Percentiles rank a stretch among this genome's conserved stretches.
Conservation (phyloP, 2,797 vertebrate genomes). For the Coccyzus lansbergi region DNA sequence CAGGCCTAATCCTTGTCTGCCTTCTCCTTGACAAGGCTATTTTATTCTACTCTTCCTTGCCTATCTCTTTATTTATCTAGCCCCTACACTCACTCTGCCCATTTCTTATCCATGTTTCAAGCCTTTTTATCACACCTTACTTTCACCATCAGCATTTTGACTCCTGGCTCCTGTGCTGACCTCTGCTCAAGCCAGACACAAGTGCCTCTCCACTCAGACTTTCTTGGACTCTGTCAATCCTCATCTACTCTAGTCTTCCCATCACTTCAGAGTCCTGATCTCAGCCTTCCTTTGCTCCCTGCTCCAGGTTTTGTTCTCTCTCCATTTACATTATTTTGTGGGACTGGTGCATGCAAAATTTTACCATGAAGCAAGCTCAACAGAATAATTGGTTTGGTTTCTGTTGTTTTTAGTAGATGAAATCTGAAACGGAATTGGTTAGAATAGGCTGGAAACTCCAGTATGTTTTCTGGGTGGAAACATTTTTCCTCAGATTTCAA, state of each 20-base stretch:
- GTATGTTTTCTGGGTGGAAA: neutral
- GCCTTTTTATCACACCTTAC: neutral
- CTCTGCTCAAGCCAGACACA: neutral
- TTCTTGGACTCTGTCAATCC: fast-evolving
- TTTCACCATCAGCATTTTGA: neutral
- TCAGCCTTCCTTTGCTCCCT: neutral
- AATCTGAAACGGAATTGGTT: neutral
- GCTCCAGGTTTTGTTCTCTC: neutral
- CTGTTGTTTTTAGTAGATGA: neutral
- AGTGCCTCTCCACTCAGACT: neutral
- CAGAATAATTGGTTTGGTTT: neutral
- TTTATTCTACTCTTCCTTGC: neutral
- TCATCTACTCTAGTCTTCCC: neutral
- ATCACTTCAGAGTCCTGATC: neutral
- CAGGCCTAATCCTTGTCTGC: neutral
- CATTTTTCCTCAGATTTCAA: neutral
- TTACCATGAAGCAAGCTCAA: neutral
- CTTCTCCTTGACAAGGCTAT: neutral
- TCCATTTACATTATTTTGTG: neutral
- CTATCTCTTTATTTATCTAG: neutral
- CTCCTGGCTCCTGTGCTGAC: neutral
- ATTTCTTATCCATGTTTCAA: neutral
- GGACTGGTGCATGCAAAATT: neutral
- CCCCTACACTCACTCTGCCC: neutral
- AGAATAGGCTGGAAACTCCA: neutral